Conservation (phyloP, 2,888 invertebrate genomes). For the Sylvicola fuscatus region DNA sequence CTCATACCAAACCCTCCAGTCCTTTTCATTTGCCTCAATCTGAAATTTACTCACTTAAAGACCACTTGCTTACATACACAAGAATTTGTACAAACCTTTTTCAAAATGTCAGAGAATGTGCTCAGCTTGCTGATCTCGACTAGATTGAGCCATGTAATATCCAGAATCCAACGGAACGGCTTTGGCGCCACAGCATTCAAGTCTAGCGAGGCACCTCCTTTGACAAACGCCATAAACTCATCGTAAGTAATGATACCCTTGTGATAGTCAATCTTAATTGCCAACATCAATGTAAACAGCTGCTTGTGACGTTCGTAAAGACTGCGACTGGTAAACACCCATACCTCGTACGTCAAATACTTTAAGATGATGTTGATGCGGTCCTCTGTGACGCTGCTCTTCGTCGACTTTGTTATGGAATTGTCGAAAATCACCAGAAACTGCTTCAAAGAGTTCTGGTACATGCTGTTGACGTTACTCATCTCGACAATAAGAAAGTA, state of each 20-base stretch:
- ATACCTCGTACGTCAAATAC: slow-evolving; percentile 73
- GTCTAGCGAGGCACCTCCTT: slow-evolving; percentile 88
- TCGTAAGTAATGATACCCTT: slow-evolving; percentile 61
- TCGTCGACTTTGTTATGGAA: slow-evolving; percentile 78
- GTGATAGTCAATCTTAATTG: slow-evolving; percentile 86
- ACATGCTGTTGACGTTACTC: slow-evolving; percentile 93
- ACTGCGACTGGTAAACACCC: slow-evolving; percentile 80
- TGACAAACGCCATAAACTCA: slow-evolving; percentile 89
- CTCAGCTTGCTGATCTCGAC: slow-evolving; percentile 79
- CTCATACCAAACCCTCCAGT: slow-evolving; percentile 83
- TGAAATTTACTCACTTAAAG: slow-evolving; percentile 13
- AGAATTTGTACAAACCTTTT: slow-evolving; percentile 33
- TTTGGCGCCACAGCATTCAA: slow-evolving; percentile 82
- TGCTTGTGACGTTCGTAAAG: slow-evolving; percentile 86
- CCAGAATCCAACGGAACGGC: slow-evolving; percentile 86
- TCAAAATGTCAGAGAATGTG: slow-evolving; percentile 57
- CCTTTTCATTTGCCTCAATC: slow-evolving; percentile 70
- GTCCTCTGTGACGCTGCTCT: slow-evolving; percentile 65
- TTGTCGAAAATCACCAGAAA: slow-evolving; percentile 85
- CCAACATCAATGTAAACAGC: slow-evolving; percentile 81
- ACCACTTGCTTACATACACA: neutral
- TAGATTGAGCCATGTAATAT: slow-evolving; percentile 89
- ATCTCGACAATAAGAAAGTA: slow-evolving; percentile 95
- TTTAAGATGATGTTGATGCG: slow-evolving; percentile 66
- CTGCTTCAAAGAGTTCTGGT: slow-evolving; percentile 88